Base-by-base conservation (phyloP, 2,113 vertebrate genomes). In the Solea senegalensis region DNA sequence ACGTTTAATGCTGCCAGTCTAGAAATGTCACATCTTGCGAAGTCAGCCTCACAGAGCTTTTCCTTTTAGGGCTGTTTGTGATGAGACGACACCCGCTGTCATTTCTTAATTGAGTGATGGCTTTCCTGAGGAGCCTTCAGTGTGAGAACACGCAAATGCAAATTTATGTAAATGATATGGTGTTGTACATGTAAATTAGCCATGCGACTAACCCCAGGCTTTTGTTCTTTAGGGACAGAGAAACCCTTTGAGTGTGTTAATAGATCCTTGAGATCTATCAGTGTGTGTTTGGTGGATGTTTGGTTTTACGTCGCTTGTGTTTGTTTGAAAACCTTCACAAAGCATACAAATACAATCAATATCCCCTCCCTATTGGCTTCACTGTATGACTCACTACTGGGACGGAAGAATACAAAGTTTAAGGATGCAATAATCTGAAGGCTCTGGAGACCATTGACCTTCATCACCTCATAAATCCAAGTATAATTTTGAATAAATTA, bases 141-240 rank as follows among this genome's bases (percentile, higher is more conserved):
- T 56, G 43, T 82, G 80, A 80, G 69, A 83, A 76, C 74, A 84
- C 63, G 34, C 52, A 72, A 69, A 88, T 86, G 75, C 85, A 74
- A 84, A 84, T 81, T 59, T 15, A 90, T 89, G 85, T 69, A 86
- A 87, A 91, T 81, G 14, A 57, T 26, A 59, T 44, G 27, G 56
- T 67, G 60, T 56, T 79, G 28, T 64, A 67, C 55, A 85, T 86
- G 78, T 54, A 85, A 88, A 91, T 86, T 89, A 90, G 89, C 90
- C 86, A 89, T 26, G 68, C 54, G 69, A 63, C 74, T 53, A 27
- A 65, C 46, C 60, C 34, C 60, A 14, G 60, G 41, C 59, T 77
- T 80, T 82, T 84, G 68, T 81, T 74, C 52, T 64, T 12, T 11
- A 0, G 44, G 61, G 72, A 72, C 54, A 70, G 73, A 52, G 55